phyloP scores from a whole-genome alignment of 2,888 invertebrate species.

The Thecocarcelia acutangulata region DNA sequence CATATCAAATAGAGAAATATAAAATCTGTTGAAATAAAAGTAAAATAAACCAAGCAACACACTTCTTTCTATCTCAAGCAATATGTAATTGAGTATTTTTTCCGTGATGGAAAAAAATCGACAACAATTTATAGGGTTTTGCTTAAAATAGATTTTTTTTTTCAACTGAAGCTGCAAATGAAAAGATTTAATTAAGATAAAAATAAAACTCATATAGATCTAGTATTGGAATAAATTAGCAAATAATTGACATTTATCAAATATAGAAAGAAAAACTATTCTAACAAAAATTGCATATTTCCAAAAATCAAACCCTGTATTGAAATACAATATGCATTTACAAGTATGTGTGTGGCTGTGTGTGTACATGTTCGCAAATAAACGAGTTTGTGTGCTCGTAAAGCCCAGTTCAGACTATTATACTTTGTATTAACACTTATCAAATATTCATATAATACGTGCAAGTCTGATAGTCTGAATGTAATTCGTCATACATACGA shows the following conservation, averaged over 20 bases:
- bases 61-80: conserved; percentile 30
- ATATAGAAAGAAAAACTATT: too few relatives aligned
- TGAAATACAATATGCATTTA: background rate
- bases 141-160: background rate
- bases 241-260: conserved; percentile 38
- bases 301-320: conserved; percentile 22
- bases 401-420: too few relatives aligned
- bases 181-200: background rate
- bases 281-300: conserved; percentile 2
- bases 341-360: background rate
- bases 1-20: conserved; percentile 22
- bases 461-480: too few relatives aligned
- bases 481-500: too few relatives aligned
- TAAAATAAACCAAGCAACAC: conserved; percentile 8
- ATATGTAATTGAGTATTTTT: conserved; percentile 13
- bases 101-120: background rate
- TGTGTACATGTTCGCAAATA: too few relatives aligned
- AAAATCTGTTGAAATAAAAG: conserved; percentile 1
- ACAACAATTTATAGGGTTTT: conserved; percentile 15
- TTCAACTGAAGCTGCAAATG: background rate
- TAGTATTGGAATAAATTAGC: conserved; percentile 11
- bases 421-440: too few relatives aligned
- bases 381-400: too few relatives aligned
- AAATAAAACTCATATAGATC: conserved; percentile 5
- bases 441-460: too few relatives aligned